Evolutionary conservation across 2,113 vertebrate genomes (phyloP).

Genomic region (Forbesichthys agassizii): DNA sequence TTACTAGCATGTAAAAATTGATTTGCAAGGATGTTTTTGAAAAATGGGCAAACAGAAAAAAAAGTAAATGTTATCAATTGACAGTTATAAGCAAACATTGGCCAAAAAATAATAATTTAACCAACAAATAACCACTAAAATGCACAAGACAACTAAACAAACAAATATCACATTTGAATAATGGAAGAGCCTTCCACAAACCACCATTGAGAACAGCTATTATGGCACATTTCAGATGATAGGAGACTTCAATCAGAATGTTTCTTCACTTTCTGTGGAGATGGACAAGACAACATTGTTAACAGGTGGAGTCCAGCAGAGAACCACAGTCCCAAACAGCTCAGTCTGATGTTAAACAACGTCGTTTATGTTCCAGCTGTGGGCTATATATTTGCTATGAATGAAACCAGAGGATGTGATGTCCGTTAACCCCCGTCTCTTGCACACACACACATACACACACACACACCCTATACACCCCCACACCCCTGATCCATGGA

Average conservation of each 20-base stretch:
- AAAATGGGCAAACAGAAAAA: too few species aligned
- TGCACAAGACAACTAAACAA: too few species aligned
- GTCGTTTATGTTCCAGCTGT: not conserved
- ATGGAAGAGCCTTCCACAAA: too few species aligned
- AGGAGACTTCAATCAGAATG: not conserved
- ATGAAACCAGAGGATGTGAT: constrained; percentile 36
- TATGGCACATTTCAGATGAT: too few species aligned
- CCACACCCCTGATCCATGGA: constrained; percentile 4
- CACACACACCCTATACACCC: not conserved
- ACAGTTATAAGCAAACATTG: too few species aligned
- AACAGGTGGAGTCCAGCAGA: not conserved
- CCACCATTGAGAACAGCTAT: too few species aligned
- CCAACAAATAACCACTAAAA: too few species aligned
- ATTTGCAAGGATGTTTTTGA: too few species aligned
- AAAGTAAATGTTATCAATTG: too few species aligned
- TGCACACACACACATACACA: not conserved
- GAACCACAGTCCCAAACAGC: not conserved
- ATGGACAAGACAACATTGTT: not conserved
- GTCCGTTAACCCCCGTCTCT: not conserved
- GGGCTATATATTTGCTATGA: constrained; percentile 34
- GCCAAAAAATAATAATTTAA: too few species aligned
- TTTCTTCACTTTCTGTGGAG: not conserved
- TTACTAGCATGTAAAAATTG: too few species aligned
- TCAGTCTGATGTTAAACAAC: not conserved
- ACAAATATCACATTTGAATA: too few species aligned